These are phyloP conservation scores for Coptodon bakossiorum DNA, from an alignment of 2,113 vertebrate genomes.

Conservation along the genomic window DNA sequence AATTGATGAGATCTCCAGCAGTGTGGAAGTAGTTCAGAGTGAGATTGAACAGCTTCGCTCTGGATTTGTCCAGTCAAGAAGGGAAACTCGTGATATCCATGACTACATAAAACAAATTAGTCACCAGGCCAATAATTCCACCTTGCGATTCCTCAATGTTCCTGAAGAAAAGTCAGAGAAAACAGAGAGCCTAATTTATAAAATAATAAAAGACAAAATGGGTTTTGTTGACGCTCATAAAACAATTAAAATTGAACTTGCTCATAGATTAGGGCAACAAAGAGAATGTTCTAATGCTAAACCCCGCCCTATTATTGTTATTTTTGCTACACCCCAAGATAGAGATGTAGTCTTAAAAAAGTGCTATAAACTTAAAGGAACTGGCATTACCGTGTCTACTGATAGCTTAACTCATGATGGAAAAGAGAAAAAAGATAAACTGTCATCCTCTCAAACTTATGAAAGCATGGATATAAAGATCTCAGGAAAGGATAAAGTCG, in stretches of 20 bases:
- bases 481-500: conserved; percentile 76
- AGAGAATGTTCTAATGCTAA: conserved; percentile 95
- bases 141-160: conserved; percentile 90
- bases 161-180: conserved; percentile 89
- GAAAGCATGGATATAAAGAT: conserved; percentile 97
- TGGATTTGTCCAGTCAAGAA: conserved; percentile 93
- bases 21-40: conserved; percentile 95
- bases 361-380: conserved; percentile 97
- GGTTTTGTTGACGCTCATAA: conserved; percentile 85
- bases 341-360: conserved; percentile 96
- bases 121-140: conserved; percentile 85
- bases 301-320: conserved; percentile 91
- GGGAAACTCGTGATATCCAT: conserved; percentile 96
- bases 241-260: conserved; percentile 89
- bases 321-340: conserved; percentile 89
- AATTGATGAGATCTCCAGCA: conserved; percentile 97
- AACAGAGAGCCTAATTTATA: conserved; percentile 82
- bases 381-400: conserved; percentile 89
- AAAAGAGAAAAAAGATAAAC: conserved; percentile 86
- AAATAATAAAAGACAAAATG: conserved; percentile 90
- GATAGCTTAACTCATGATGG: conserved; percentile 86
- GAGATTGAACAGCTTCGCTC: conserved; percentile 95
- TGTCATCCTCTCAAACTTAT: conserved; percentile 93
- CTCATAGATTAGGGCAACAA: conserved; percentile 90
- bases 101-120: conserved; percentile 95